phyloP scores from a whole-genome alignment of 2,888 invertebrate species.

The Drosophila neotestacea region DNA sequence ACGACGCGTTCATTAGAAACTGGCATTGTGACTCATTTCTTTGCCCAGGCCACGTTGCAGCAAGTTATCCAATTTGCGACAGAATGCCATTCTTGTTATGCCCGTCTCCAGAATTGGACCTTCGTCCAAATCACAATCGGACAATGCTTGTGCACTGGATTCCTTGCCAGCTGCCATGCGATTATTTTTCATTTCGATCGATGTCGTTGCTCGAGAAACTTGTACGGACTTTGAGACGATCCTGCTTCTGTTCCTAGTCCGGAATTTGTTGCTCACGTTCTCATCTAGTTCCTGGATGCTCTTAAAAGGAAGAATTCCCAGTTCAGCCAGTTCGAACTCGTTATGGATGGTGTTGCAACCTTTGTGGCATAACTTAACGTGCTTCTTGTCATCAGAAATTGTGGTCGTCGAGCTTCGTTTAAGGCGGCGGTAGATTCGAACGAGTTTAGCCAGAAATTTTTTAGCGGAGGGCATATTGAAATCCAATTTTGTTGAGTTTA shows the following conservation, averaged over 20 bases:
- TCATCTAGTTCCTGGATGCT: background rate
- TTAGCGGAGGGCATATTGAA: conserved; percentile 31
- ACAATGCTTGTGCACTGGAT: background rate
- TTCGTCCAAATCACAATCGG: background rate
- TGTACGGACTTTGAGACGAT: conserved; percentile 1
- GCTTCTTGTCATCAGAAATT: background rate
- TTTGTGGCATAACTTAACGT: conserved; percentile 7
- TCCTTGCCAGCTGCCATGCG: conserved; percentile 29
- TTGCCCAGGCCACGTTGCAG: conserved; percentile 31
- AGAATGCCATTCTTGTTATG: conserved; percentile 35
- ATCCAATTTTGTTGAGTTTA: conserved; percentile 2
- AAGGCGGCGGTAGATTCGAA: conserved; percentile 25
- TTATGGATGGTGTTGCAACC: conserved; percentile 5
- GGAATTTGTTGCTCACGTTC: background rate
- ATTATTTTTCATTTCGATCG: background rate
- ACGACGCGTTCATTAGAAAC: conserved; percentile 3
- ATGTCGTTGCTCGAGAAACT: background rate
- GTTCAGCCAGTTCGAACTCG: background rate
- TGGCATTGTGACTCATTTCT: background rate
- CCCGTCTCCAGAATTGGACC: conserved; percentile 44
- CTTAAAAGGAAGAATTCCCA: background rate
- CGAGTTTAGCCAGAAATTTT: conserved; percentile 22
- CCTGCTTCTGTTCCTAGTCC: background rate
- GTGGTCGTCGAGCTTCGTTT: background rate
- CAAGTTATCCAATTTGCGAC: conserved; percentile 34